Percentiles rank a stretch among this genome's conserved stretches.
phyloP scores from a whole-genome alignment of 2,888 invertebrate species.

The Oxyscelio sp. region DNA sequence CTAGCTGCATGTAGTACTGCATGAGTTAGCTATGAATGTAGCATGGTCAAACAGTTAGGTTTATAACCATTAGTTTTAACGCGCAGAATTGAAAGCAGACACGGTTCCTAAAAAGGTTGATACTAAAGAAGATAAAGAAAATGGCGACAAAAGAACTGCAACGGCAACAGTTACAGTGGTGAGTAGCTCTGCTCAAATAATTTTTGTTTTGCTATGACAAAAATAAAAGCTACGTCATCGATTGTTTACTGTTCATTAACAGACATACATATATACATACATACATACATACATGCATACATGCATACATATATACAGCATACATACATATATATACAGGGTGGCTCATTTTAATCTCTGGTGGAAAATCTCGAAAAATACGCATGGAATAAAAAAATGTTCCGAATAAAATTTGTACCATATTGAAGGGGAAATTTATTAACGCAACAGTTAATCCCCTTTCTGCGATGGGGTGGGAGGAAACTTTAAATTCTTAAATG shows the following conservation, averaged over 20 bases:
- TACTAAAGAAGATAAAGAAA: constrained; percentile 87
- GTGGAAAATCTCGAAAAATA: no score
- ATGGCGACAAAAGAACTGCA: constrained; percentile 84
- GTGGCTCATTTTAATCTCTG: no score
- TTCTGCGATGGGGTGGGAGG: no score
- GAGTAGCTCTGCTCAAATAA: constrained; percentile 77
- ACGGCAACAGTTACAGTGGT: constrained; percentile 85
- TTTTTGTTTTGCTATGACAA: constrained; percentile 15
- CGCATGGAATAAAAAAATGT: no score
- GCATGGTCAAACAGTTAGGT: constrained; percentile 82
- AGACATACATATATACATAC: no score
- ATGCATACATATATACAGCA: no score
- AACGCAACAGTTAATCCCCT: no score
- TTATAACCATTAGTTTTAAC: constrained; percentile 86
- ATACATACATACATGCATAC: no score
- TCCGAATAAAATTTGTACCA: no score
- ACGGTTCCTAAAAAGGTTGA: constrained; percentile 86
- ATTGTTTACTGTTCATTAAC: neutral
- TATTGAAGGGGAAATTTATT: no score
- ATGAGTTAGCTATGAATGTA: constrained; percentile 77
- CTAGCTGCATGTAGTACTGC: constrained; percentile 79
- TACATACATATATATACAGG: no score
- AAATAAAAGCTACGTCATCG: constrained; percentile 19
- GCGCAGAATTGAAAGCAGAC: constrained; percentile 86
- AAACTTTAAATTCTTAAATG: no score